Conservation (phyloP, 2,888 invertebrate species). For the Drosophila ustulata region DNA sequence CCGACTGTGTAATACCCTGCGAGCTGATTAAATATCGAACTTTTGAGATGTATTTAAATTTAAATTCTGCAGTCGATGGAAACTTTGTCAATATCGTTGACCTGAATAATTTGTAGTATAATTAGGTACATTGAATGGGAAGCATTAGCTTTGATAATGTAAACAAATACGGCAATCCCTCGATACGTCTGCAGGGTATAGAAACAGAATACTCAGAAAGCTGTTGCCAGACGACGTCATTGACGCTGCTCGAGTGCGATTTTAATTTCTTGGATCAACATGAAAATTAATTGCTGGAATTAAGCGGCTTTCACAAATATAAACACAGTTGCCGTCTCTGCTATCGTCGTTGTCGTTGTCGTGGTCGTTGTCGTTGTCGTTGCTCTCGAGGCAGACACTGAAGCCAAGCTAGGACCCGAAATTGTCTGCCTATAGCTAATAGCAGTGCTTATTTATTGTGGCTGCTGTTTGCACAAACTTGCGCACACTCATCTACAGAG, state of each 20-base stretch:
- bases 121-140: not conserved
- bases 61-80: no score
- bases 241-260: slow-evolving; percentile 57
- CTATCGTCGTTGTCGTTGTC: not conserved
- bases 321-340: slow-evolving; percentile 36
- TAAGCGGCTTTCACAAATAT: slow-evolving; percentile 72
- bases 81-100: no score
- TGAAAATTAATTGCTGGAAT: slow-evolving; percentile 83
- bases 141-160: not conserved
- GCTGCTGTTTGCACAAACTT: slow-evolving; percentile 13
- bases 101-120: not conserved
- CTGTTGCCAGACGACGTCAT: slow-evolving; percentile 20
- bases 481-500: not conserved
- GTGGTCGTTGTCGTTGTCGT: not conserved
- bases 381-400: not conserved
- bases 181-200: not conserved
- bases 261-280: slow-evolving; percentile 82
- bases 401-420: slow-evolving; percentile 3
- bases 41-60: no score
- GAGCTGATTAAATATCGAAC: no score
- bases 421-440: slow-evolving; percentile 30
- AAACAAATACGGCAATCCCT: not conserved
- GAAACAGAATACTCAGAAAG: not conserved
- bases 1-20: not conserved
- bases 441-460: slow-evolving; percentile 18